Evolutionary conservation across 2,113 vertebrate genomes (phyloP), one percentile per base, ranked within the genome.

Genomic region (Heterochromis multidens): DNA sequence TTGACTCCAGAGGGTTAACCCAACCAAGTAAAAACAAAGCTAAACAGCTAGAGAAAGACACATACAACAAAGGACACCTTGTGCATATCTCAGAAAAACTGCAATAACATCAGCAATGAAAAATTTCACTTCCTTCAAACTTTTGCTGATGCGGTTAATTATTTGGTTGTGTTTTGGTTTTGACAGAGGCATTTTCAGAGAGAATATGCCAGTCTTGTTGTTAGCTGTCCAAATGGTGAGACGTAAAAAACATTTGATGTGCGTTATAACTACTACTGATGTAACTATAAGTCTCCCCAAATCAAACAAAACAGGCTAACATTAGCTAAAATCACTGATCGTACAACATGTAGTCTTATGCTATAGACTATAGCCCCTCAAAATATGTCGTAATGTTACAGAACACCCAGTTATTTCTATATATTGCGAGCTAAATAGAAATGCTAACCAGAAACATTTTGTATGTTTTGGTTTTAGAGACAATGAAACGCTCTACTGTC

Each of bases 381-480:
- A 27, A 46, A 70, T 46, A 46, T 27, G 14, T 40, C 13, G 5
- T 27, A 70, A 25, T 70, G 17, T 70, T 70, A 46, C 1, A 27
- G 16, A 70, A 27, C 23, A 1, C 25, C 2, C 46, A 46, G 65
- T 70, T 70, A 19, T 70, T 70, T 70, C 40, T 27, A 8, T 0
- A 70, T 14, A 40, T 19, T 46, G 40, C 46, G 9, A 27, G 65
- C 40, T 70, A 46, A 23, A 23, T 3, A 46, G 8, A 70, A 70
- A 70, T 70, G 65, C 14, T 43, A 65, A 65, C 35, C 43, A 43
- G 0, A 43, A 67, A 43, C 0, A 0, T 67, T 33, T 25, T 43
- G n/a, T 0, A 67, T 67, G n/a, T 43, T 43, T 67, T 25, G 6
- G 37, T 43, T 67, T 46, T 6, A 10, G 8, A 37, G 37, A 10